Evolutionary conservation across 2,888 invertebrate genomes (phyloP).

Genomic region (Zygothrica quintamaculata): DNA sequence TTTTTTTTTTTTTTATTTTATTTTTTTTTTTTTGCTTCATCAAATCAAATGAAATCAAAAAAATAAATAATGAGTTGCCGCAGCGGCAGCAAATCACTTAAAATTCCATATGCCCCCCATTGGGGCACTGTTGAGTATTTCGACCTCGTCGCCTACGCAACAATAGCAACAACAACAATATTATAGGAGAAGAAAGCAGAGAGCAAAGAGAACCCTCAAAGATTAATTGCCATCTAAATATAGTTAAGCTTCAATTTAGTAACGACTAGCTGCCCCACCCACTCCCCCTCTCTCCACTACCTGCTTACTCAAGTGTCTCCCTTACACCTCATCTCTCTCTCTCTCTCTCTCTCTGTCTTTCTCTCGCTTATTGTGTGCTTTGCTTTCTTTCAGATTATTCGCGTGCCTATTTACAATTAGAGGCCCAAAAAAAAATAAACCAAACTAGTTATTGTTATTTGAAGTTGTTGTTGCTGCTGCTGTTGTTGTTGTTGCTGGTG

Average conservation of each 20-base stretch:
- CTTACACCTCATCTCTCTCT: too few relatives aligned
- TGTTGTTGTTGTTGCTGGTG: slow-evolving; percentile 8
- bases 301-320: too few relatives aligned
- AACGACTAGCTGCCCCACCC: too few relatives aligned
- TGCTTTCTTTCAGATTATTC: slow-evolving; percentile 41
- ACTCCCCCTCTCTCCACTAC: too few relatives aligned
- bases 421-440: slow-evolving; percentile 38
- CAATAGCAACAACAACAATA: slow-evolving; percentile 8
- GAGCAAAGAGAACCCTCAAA: slow-evolving; percentile 2
- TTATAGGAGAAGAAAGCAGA: background rate
- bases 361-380: too few relatives aligned
- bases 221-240: slow-evolving; percentile 70
- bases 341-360: too few relatives aligned
- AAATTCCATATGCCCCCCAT: slow-evolving; percentile 62
- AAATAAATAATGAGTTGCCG: slow-evolving; percentile 63
- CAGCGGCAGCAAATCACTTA: slow-evolving; percentile 69
- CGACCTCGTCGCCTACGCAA: background rate
- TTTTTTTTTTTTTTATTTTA: slow-evolving; percentile 31
- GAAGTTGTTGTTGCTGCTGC: slow-evolving; percentile 10
- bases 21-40: slow-evolving; percentile 15
- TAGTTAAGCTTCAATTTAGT: slow-evolving; percentile 27
- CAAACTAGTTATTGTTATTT: slow-evolving; percentile 33
- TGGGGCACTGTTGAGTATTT: slow-evolving; percentile 24
- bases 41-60: slow-evolving; percentile 20
- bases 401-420: slow-evolving; percentile 66